Evolutionary conservation across 92 coral and sea anemone genomes (phyloP), one percentile per base, ranked within the genome.

Genomic region (Zoanthus solanderi): DNA sequence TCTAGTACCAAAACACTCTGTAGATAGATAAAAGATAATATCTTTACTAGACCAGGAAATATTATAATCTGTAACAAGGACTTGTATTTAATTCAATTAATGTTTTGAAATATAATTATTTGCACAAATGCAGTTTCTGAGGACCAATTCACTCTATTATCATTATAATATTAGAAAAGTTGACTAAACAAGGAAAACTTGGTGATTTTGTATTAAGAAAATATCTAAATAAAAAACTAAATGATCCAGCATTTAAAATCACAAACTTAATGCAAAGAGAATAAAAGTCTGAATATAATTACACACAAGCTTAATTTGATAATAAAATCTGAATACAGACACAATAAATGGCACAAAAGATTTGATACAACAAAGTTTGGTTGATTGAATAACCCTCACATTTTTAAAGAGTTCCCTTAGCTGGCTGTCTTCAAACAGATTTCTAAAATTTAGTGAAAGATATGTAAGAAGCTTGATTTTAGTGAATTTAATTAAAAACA

Each of bases 81-180:
- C 56, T 50, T 50, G 56, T 50, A 50, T 11, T 58, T 18, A 58
- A 15, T 14, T 58, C 5, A 15, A 67, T 28, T 12, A 6, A 28
- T 30, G 10, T 23, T 63, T 63, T 63, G n/a, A 13, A 58, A 15
- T 5, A 14, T 2, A 63, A 61, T 13, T 63, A 23, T 18, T 61
- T 37, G n/a, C 60, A 66, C 23, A 47, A 47, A 52, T 23, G 45
- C 7, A 11, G n/a, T 66, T 81, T 56, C 46, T 81, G 63, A 65
- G 71, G 57, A 42, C 44, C 34, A 81, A 32, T 8, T 57, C 76
- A 81, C 46, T 66, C 42, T 28, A 81, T 23, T 45, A 29, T 81
- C 13, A 81, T 63, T 81, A 71, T 46, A 45, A 71, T 46, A 45
- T 45, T 13, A 8, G 74, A 81, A 45, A 50, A 52, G 5, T 28